These are phyloP conservation scores for Malurus cyaneus DNA, from an alignment of 2,113 vertebrate genomes.

Conservation along the genomic window DNA sequence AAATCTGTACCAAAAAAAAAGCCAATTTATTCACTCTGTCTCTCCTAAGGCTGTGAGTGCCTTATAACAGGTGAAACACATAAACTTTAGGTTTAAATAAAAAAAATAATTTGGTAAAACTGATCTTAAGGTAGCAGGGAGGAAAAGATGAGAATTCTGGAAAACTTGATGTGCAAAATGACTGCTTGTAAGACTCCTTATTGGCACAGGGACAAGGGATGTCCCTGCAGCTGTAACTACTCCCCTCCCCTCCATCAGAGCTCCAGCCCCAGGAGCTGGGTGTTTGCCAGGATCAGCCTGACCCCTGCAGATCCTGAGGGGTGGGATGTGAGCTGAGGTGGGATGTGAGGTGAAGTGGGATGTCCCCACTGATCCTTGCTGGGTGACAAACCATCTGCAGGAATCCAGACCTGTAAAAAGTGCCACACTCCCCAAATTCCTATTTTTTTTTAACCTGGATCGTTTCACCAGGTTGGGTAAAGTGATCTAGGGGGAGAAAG, in stretches of 20 bases:
- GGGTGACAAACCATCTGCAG: accelerated
- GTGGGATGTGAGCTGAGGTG: too few species aligned
- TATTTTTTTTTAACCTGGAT: background rate
- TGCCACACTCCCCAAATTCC: accelerated
- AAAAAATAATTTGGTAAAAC: background rate
- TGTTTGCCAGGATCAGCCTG: background rate
- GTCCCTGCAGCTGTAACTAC: background rate
- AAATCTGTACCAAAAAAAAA: background rate
- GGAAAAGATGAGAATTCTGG: background rate
- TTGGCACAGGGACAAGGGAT: background rate
- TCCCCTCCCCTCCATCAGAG: background rate
- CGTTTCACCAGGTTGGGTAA: background rate
- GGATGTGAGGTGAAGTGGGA: background rate
- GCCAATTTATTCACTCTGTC: background rate
- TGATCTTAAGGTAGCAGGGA: background rate
- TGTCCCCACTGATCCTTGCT: background rate
- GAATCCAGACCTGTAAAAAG: background rate
- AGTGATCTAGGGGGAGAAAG: background rate
- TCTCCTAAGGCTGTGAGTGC: background rate
- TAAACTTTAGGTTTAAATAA: background rate
- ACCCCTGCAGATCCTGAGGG: accelerated
- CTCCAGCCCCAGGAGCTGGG: background rate
- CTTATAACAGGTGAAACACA: background rate
- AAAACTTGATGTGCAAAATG: background rate
- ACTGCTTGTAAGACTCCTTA: background rate